These are phyloP conservation scores for Myanophis thanlyinensis DNA, from an alignment of 2,113 vertebrate genomes.

Conservation along the genomic window DNA sequence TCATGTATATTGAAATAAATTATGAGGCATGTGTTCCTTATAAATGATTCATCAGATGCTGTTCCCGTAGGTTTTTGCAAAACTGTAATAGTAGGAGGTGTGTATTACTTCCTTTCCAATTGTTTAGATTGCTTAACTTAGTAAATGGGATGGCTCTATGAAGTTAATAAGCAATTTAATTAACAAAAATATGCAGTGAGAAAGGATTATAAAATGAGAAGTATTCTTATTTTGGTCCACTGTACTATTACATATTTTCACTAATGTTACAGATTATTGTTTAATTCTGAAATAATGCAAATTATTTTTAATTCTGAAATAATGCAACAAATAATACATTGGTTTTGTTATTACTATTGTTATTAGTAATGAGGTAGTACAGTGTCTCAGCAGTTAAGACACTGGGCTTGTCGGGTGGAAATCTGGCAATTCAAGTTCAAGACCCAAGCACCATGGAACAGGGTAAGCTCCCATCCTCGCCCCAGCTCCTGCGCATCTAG, in stretches of 20 bases:
- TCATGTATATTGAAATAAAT: conserved; percentile 12
- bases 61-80: not conserved
- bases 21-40: conserved; percentile 30
- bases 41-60: conserved; percentile 42
- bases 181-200: not conserved
- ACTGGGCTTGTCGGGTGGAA: not conserved
- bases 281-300: not conserved
- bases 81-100: not conserved
- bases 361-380: not conserved
- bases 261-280: not conserved
- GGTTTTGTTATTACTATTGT: not conserved
- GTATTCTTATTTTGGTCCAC: not conserved
- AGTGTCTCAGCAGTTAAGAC: not conserved
- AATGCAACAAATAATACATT: too few relatives aligned
- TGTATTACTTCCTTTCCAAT: not conserved
- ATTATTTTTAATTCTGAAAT: not conserved
- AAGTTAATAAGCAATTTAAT: not conserved
- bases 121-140: not conserved
- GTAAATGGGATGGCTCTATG: not conserved
- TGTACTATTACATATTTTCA: not conserved
- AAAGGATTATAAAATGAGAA: not conserved
- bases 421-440: not conserved
- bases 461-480: not conserved
- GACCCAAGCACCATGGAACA: not conserved
- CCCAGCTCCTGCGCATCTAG: not conserved